phyloP scores from a whole-genome alignment of 2,113 vertebrate species.

The Edolisoma coerulescens region DNA sequence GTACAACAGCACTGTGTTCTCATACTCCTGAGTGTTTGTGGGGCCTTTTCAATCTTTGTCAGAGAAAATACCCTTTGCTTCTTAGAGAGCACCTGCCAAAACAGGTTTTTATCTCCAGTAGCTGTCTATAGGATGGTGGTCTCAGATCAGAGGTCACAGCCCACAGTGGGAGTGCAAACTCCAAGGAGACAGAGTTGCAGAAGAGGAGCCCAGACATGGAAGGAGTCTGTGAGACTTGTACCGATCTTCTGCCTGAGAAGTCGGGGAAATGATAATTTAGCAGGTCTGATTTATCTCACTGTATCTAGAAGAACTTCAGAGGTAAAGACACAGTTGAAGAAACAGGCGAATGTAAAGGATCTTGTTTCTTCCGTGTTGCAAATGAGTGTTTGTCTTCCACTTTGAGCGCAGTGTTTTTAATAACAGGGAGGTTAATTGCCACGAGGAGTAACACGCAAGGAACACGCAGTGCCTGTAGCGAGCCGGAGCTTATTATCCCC shows the following conservation, averaged over 20 bases:
- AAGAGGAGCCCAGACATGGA: not conserved
- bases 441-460: not conserved
- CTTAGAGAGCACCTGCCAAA: not conserved
- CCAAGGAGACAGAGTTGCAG: not conserved
- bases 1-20: not conserved
- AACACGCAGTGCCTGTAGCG: conserved; percentile 26
- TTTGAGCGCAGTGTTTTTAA: conserved; percentile 39
- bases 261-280: not conserved
- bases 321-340: not conserved
- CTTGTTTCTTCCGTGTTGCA: not conserved
- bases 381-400: conserved; percentile 21
- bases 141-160: not conserved
- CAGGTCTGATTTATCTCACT: not conserved
- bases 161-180: not conserved
- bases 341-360: not conserved
- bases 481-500: conserved; percentile 42
- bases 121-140: not conserved
- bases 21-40: not conserved
- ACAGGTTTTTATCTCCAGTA: not conserved
- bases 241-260: not conserved
- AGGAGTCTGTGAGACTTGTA: not conserved
- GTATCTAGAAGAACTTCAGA: not conserved
- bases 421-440: conserved; percentile 51
- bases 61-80: not conserved
- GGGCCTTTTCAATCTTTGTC: not conserved